Percentiles rank a stretch among this genome's conserved stretches.
phyloP scores from a whole-genome alignment of 2,113 vertebrate species.

The Hippopotamus amphibius region DNA sequence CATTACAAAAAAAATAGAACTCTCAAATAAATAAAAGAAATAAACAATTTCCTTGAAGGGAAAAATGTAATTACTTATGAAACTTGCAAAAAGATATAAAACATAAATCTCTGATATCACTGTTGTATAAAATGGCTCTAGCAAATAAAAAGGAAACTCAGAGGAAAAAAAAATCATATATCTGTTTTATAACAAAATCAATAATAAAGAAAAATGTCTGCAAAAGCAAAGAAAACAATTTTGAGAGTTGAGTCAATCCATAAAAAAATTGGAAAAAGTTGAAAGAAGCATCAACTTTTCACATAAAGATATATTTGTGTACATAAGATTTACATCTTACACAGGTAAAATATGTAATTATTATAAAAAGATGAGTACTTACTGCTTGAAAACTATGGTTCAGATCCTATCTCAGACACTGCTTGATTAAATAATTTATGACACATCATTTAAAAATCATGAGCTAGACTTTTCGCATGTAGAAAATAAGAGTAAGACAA shows the following conservation, averaged over 20 bases:
- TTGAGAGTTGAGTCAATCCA: background rate
- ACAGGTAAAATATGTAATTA: background rate
- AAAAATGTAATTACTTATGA: background rate
- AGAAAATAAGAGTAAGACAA: background rate
- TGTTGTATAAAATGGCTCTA: background rate
- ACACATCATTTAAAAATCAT: background rate
- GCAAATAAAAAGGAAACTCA: background rate
- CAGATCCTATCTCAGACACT: background rate
- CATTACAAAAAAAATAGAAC: background rate
- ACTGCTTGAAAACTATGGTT: background rate
- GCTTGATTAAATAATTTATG: background rate
- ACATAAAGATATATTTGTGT: background rate
- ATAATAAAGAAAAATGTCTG: slow-evolving; percentile 32
- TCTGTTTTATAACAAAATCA: slow-evolving; percentile 11
- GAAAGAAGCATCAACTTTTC: background rate
- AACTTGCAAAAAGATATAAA: background rate
- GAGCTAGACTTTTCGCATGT: background rate
- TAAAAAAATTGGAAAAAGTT: background rate
- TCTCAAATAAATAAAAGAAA: background rate
- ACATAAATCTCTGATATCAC: background rate
- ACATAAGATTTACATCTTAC: background rate
- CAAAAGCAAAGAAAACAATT: background rate
- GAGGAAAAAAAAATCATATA: background rate
- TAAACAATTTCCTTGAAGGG: background rate
- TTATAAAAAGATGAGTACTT: background rate